phyloP scores from a whole-genome alignment of 2,113 vertebrate species.

The Brevimyrus niger region DNA sequence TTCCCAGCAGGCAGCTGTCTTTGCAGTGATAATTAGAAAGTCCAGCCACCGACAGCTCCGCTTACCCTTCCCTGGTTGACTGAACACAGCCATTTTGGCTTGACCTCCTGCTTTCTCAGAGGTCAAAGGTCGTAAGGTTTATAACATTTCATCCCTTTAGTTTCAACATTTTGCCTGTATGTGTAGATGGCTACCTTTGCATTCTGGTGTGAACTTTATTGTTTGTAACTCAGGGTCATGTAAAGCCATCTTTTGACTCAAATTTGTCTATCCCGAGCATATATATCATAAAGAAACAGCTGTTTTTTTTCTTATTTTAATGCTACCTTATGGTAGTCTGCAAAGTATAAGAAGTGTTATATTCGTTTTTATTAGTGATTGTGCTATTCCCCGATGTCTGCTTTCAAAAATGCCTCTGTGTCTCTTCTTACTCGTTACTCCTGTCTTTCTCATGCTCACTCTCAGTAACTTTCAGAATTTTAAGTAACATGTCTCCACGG shows the following conservation, averaged over 20 bases:
- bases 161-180: background rate
- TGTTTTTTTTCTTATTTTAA: background rate
- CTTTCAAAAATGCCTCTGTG: background rate
- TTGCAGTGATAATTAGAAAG: slow-evolving; percentile 16
- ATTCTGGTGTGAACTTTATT: background rate
- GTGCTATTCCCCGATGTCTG: background rate
- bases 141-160: background rate
- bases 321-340: background rate
- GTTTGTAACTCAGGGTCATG: background rate
- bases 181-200: background rate
- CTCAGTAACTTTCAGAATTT: background rate
- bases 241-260: background rate
- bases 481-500: background rate
- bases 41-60: background rate
- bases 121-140: background rate
- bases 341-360: background rate
- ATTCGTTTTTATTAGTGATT: background rate
- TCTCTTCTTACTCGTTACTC: background rate
- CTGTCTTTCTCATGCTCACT: background rate
- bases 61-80: background rate
- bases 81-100: background rate
- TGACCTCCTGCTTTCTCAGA: slow-evolving; percentile 1
- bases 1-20: background rate
- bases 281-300: background rate
- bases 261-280: background rate